Percentiles rank a stretch among this genome's conserved stretches.
phyloP scores from a whole-genome alignment of 2,797 vertebrate genomes.

The Melanotaenia pygmaea region DNA sequence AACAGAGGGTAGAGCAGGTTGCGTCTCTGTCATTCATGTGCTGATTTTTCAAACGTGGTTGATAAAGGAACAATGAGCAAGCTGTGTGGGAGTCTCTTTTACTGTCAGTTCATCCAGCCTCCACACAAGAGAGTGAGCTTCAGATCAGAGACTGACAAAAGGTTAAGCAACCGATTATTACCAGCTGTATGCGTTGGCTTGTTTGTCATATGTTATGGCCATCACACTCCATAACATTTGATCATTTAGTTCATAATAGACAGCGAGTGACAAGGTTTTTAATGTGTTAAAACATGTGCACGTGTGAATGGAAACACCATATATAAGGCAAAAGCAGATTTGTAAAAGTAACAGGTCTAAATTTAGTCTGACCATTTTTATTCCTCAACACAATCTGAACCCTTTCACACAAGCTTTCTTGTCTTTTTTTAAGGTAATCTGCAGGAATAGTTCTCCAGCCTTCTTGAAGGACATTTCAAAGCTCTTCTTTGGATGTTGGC shows the following conservation, averaged over 20 bases:
- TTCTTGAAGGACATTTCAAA: slow-evolving; percentile 3
- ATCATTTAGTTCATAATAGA: neutral
- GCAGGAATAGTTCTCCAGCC: no score
- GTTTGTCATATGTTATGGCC: neutral
- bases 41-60: slow-evolving; percentile 19
- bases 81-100: slow-evolving; percentile 34
- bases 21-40: slow-evolving; percentile 29
- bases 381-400: no score
- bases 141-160: slow-evolving; percentile 1
- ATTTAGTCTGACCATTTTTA: no score
- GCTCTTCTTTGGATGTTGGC: neutral
- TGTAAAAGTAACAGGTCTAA: no score
- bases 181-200: neutral
- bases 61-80: slow-evolving; percentile 49
- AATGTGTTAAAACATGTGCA: no score
- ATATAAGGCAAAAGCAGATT: no score
- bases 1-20: slow-evolving; percentile 53
- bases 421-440: no score
- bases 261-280: neutral
- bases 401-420: no score
- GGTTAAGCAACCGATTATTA: neutral
- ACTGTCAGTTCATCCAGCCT: slow-evolving; percentile 4
- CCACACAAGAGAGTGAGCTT: neutral
- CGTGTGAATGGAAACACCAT: no score
- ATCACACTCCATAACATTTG: neutral